Conservation (phyloP, 2,797 vertebrate species). For the Choloepus didactylus region DNA sequence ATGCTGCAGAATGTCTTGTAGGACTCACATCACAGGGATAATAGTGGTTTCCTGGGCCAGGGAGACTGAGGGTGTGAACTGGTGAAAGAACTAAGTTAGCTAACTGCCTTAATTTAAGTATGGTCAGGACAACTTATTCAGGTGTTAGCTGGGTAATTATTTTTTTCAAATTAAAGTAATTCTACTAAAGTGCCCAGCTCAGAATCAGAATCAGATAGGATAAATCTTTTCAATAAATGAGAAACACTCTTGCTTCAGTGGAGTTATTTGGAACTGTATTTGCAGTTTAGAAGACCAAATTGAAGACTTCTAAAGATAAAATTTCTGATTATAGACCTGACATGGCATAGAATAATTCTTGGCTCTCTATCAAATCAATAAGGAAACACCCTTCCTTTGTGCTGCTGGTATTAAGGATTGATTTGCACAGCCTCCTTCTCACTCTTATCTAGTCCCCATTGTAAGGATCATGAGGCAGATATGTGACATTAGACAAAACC, state of each 20-base stretch:
- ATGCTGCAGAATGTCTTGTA: not conserved
- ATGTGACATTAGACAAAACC: constrained; percentile 38
- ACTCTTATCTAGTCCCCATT: not conserved
- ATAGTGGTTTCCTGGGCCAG: not conserved
- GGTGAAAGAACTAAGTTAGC: not conserved
- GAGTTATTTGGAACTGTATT: constrained; percentile 16
- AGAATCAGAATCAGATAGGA: not conserved
- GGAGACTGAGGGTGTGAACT: not conserved
- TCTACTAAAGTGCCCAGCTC: not conserved
- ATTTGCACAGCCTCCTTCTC: not conserved
- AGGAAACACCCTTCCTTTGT: constrained; percentile 10
- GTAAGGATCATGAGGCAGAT: not conserved
- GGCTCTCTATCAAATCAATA: constrained; percentile 32
- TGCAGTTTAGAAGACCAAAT: not conserved
- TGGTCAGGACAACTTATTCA: constrained; percentile 29
- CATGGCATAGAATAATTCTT: constrained; percentile 43
- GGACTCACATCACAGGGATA: not conserved
- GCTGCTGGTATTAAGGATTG: not conserved
- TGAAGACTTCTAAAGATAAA: constrained; percentile 67
- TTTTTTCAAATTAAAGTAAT: constrained; percentile 39
- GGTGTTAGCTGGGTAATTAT: not conserved
- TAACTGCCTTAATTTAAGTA: constrained; percentile 58
- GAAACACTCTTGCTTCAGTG: not conserved
- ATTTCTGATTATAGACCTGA: constrained; percentile 65
- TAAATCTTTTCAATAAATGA: not conserved